Evolutionary conservation across 2,113 vertebrate species (phyloP).

Genomic region (Varanus salvator): DNA sequence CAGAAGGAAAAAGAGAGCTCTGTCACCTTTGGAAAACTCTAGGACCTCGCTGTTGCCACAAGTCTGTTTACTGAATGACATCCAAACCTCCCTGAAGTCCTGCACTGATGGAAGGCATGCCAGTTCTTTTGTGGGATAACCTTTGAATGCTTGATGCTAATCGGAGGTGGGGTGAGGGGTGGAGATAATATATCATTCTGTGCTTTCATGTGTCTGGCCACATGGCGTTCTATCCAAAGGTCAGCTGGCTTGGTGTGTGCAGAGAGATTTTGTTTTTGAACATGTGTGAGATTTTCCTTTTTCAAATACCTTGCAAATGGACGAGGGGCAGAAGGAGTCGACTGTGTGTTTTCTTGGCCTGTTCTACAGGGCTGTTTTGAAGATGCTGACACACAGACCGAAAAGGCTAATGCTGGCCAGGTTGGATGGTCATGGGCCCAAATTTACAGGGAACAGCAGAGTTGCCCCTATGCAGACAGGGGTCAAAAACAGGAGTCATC

Average conservation of each 20-base stretch:
- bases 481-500: too few relatives aligned
- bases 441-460: too few relatives aligned
- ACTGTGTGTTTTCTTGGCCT: background rate
- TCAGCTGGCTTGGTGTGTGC: conserved; percentile 23
- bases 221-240: conserved; percentile 25
- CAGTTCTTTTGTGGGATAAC: background rate
- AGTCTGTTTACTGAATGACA: conserved; percentile 17
- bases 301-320: background rate
- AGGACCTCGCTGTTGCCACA: conserved; percentile 11
- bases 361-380: background rate
- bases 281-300: background rate
- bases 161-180: background rate
- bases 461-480: too few relatives aligned
- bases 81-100: background rate
- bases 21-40: background rate
- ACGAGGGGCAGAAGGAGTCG: background rate
- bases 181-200: background rate
- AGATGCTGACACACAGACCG: conserved; percentile 6
- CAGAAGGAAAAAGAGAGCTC: conserved; percentile 7
- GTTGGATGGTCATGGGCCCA: background rate
- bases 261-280: background rate
- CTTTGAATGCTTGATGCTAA: background rate
- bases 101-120: background rate
- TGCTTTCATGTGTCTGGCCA: background rate
- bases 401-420: background rate